Conservation (phyloP, 1,140 invertebrate species). For the Araneus ventricosus region DNA sequence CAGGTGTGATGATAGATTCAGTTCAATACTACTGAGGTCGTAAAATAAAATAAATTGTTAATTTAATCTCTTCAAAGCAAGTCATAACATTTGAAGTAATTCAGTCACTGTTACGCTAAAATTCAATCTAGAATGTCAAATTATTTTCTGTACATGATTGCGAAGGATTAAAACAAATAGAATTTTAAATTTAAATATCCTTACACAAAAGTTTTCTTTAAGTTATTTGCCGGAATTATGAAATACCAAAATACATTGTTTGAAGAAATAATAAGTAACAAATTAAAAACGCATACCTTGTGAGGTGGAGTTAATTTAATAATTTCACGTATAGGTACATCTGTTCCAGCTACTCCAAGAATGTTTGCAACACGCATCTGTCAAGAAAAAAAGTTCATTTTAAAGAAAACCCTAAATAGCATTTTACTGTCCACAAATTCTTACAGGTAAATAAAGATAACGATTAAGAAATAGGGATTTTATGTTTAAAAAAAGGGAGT, state of each 20-base stretch:
- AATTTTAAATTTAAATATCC: background rate
- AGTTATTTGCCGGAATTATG: background rate
- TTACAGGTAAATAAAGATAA: background rate
- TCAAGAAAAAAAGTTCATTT: background rate
- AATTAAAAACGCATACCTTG: constrained; percentile 86
- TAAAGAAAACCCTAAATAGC: background rate
- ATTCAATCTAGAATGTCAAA: too few relatives aligned
- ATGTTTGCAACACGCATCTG: constrained; percentile 82
- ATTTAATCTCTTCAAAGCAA: too few relatives aligned
- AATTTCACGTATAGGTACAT: constrained; percentile 95
- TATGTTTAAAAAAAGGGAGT: too few relatives aligned
- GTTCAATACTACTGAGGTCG: background rate
- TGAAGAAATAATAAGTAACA: constrained; percentile 13
- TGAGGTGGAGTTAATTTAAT: constrained; percentile 94
- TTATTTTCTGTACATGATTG: too few relatives aligned
- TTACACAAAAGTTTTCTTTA: too few relatives aligned
- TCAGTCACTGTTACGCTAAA: too few relatives aligned
- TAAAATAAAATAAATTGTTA: too few relatives aligned
- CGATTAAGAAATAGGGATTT: too few relatives aligned
- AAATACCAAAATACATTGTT: background rate
- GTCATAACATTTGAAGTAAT: too few relatives aligned
- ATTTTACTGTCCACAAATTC: background rate
- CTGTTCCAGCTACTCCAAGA: constrained; percentile 95
- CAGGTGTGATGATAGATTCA: background rate
- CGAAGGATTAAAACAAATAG: too few relatives aligned